A percentile compares a stretch with the other conserved stretches of the same genome.
phyloP scores from a whole-genome alignment of 2,888 invertebrate genomes.

The Bruchidius siliquastri region DNA sequence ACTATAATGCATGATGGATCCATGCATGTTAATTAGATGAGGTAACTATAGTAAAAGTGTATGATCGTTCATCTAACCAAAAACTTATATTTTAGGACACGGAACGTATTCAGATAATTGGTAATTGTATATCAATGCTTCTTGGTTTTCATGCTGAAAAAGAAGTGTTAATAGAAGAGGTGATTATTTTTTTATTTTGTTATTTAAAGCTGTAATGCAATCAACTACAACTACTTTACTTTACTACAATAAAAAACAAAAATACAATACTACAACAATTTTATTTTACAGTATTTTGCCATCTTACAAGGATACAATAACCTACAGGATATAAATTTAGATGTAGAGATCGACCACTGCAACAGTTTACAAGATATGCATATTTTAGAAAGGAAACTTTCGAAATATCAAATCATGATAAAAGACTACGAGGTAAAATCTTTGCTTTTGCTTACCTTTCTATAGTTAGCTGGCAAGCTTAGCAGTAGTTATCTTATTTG shows the following conservation, averaged over 20 bases:
- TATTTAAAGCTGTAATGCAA: neutral
- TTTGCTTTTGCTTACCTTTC: neutral
- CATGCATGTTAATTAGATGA: too few species aligned
- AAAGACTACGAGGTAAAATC: conserved; percentile 34
- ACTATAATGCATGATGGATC: too few species aligned
- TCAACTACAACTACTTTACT: too few species aligned
- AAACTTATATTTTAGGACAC: neutral
- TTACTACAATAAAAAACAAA: too few species aligned
- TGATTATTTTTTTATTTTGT: conserved; percentile 6
- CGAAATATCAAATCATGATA: conserved; percentile 38
- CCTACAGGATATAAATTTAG: conserved; percentile 39
- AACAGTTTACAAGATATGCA: conserved; percentile 40
- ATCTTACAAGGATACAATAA: conserved; percentile 17
- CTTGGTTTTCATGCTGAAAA: neutral
- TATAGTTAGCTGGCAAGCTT: conserved; percentile 1
- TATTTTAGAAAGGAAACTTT: conserved; percentile 36
- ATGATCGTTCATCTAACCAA: neutral
- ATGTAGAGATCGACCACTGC: conserved; percentile 42
- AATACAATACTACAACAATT: too few species aligned
- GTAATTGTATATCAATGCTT: neutral
- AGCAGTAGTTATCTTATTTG: conserved; percentile 5
- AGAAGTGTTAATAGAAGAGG: neutral
- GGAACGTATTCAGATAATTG: neutral
- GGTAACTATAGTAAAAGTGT: too few species aligned
- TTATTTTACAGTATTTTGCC: conserved; percentile 12